A percentile compares a stretch with the other conserved stretches of the same genome.
Conservation (phyloP, 2,113 vertebrate species). For the Podilymbus podiceps region DNA sequence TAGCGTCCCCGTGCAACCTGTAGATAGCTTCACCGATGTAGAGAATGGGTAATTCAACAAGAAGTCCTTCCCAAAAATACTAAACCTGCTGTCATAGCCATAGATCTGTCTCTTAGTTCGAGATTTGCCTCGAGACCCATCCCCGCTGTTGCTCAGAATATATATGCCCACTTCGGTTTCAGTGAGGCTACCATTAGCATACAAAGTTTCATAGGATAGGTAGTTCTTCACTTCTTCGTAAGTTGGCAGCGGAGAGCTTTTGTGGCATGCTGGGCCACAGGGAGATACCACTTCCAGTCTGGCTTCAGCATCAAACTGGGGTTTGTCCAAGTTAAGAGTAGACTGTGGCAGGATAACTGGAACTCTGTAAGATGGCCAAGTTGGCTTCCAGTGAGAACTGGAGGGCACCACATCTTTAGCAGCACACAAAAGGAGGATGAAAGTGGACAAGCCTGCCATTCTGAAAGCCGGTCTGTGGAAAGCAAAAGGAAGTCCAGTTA, state of each 20-base stretch:
- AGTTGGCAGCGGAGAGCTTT: constrained; percentile 79
- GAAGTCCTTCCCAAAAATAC: constrained; percentile 90
- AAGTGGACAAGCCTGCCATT: constrained; percentile 67
- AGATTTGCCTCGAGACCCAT: constrained; percentile 54
- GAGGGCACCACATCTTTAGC: constrained; percentile 55
- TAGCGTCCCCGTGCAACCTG: constrained; percentile 91
- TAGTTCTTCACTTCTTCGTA: constrained; percentile 84
- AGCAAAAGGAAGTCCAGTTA: constrained; percentile 58
- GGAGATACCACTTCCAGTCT: constrained; percentile 84
- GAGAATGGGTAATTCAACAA: constrained; percentile 93
- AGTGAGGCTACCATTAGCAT: constrained; percentile 85
- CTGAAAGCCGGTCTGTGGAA: constrained; percentile 63
- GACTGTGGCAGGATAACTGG: constrained; percentile 88
- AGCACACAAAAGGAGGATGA: constrained; percentile 77
- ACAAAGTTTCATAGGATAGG: constrained; percentile 91
- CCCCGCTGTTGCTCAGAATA: constrained; percentile 60
- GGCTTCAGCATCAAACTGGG: constrained; percentile 83
- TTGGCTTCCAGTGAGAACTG: constrained; percentile 74
- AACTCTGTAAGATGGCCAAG: constrained; percentile 87
- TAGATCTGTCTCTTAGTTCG: constrained; percentile 93
- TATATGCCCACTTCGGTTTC: constrained; percentile 90
- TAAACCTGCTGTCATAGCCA: constrained; percentile 91
- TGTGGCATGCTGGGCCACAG: constrained; percentile 91
- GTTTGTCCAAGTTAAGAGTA: constrained; percentile 77
- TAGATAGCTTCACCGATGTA: constrained; percentile 92